phyloP scores from a whole-genome alignment of 1,140 invertebrate species.

The Adelges cooleyi region DNA sequence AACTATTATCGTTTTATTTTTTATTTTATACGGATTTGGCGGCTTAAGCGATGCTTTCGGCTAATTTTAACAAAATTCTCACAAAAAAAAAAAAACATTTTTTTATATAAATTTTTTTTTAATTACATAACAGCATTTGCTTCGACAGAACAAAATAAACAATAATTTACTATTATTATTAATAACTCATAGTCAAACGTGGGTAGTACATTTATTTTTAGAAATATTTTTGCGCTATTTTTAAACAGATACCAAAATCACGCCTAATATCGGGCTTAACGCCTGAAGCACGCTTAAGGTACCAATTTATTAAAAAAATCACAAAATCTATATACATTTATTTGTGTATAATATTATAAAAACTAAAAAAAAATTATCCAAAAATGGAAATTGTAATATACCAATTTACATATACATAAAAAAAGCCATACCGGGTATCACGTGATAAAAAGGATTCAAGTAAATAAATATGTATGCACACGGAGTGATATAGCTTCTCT shows the following conservation, averaged over 20 bases:
- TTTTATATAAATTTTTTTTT: neutral
- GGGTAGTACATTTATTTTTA: neutral
- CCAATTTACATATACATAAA: too few species aligned
- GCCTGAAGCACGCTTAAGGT: slow-evolving; percentile 25
- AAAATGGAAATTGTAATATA: too few species aligned
- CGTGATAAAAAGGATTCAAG: too few species aligned
- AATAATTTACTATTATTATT: neutral
- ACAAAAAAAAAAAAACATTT: neutral
- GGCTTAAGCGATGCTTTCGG: slow-evolving; percentile 27
- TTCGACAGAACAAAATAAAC: neutral
- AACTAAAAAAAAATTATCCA: too few species aligned
- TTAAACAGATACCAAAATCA: too few species aligned
- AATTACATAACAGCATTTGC: neutral
- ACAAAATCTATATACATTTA: too few species aligned
- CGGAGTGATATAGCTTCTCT: slow-evolving; percentile 11
- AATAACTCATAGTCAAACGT: neutral
- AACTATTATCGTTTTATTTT: slow-evolving; percentile 12
- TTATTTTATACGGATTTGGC: neutral
- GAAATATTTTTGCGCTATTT: neutral
- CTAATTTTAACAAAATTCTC: slow-evolving; percentile 21
- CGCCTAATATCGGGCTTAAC: neutral
- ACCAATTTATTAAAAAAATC: too few species aligned
- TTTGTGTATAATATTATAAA: too few species aligned
- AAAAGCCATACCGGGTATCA: too few species aligned
- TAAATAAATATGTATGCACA: neutral